These are phyloP conservation scores for Isoperla grammatica DNA, from an alignment of 2,888 invertebrate species.

Conservation along the genomic window DNA sequence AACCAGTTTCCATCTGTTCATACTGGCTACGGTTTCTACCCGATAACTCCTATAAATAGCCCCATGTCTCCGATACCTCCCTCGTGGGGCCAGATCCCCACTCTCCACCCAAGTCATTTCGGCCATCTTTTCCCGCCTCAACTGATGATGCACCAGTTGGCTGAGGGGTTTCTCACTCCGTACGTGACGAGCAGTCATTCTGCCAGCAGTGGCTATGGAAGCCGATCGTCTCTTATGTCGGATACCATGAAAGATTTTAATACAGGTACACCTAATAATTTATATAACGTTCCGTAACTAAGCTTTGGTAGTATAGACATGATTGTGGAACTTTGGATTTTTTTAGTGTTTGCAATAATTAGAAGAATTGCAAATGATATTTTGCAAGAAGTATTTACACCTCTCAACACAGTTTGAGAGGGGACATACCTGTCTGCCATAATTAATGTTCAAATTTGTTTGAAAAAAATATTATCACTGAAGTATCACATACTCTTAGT, in stretches of 20 bases:
- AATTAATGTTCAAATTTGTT: no score
- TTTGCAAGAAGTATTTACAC: constrained; percentile 35
- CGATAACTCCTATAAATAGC: constrained; percentile 37
- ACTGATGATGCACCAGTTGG: constrained; percentile 38
- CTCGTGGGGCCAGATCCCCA: constrained; percentile 38
- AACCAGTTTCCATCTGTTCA: constrained; percentile 36
- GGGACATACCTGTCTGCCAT: no score
- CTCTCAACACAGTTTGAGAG: no score
- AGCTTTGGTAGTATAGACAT: no score
- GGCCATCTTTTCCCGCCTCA: constrained; percentile 41
- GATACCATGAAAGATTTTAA: constrained; percentile 10
- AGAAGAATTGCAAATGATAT: constrained; percentile 34
- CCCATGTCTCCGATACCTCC: constrained; percentile 38
- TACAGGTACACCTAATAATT: constrained; percentile 35
- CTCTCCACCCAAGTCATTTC: constrained; percentile 38
- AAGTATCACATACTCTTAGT: no score
- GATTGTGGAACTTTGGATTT: no score
- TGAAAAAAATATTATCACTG: no score
- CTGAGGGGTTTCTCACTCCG: constrained; percentile 33
- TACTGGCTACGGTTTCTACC: constrained; percentile 39
- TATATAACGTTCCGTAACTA: no score
- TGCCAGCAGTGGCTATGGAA: constrained; percentile 16
- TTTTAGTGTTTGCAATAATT: no score
- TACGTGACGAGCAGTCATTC: constrained; percentile 15
- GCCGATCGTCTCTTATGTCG: constrained; percentile 27